Evolutionary conservation across 1,140 invertebrate species (phyloP).

Genomic region (Leptopilina clavipes): DNA sequence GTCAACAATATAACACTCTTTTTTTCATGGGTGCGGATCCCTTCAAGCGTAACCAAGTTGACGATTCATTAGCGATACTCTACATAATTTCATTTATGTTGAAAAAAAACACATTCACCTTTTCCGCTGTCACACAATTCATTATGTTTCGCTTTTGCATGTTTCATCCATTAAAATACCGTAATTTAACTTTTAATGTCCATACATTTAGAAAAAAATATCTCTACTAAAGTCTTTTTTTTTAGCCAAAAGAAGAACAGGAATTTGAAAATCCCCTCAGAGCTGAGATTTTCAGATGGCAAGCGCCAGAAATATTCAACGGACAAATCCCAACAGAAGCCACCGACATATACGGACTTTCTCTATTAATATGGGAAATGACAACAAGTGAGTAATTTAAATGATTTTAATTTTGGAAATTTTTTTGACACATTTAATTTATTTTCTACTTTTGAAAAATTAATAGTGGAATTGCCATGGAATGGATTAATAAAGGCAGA

Average conservation of each 20-base stretch:
- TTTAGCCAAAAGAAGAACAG: slow-evolving; percentile 46
- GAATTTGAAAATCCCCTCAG: slow-evolving; percentile 58
- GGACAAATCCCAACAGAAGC: slow-evolving; percentile 45
- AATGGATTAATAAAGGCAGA: slow-evolving; percentile 53
- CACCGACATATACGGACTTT: slow-evolving; percentile 61
- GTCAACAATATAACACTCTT: slow-evolving; percentile 16
- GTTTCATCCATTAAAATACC: not conserved
- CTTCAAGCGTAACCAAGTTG: slow-evolving; percentile 35
- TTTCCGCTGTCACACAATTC: not conserved
- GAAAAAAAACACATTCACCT: slow-evolving; percentile 24
- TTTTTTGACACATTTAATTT: not conserved
- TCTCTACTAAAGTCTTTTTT: slow-evolving; percentile 33
- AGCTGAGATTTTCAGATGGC: slow-evolving; percentile 62
- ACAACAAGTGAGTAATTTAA: slow-evolving; percentile 59
- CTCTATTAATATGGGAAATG: slow-evolving; percentile 67
- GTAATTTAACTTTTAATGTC: too few species aligned
- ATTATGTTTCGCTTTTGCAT: not conserved
- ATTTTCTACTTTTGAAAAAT: slow-evolving; percentile 14
- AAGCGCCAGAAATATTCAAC: slow-evolving; percentile 60
- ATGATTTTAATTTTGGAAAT: not conserved
- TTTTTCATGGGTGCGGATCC: slow-evolving; percentile 36
- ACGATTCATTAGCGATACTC: slow-evolving; percentile 31
- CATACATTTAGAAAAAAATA: not conserved
- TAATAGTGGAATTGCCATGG: slow-evolving; percentile 60
- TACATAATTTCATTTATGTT: slow-evolving; percentile 22